Percentiles rank a stretch among this genome's conserved stretches.
Conservation (phyloP, 2,888 invertebrate genomes). For the Chalcis sispes region DNA sequence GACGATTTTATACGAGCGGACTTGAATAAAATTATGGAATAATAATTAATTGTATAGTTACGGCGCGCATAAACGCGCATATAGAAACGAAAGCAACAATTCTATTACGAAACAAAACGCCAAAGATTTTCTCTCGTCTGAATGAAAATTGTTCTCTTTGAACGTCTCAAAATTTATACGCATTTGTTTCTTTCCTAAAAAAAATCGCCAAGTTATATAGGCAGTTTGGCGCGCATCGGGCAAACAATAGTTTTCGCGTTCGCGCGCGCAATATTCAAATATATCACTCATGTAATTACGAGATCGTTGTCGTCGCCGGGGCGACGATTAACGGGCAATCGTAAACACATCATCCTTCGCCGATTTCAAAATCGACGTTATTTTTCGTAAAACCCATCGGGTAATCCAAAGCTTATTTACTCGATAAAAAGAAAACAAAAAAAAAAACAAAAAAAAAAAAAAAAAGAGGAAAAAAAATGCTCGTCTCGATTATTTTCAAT, state of each 20-base stretch:
- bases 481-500: too few relatives aligned
- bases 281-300: conserved; percentile 6
- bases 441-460: background rate
- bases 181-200: background rate
- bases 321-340: background rate
- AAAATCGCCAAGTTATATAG: background rate
- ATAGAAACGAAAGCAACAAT: too few relatives aligned
- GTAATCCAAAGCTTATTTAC: background rate
- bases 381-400: background rate
- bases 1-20: too few relatives aligned
- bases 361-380: background rate
- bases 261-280: background rate
- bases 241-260: background rate
- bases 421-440: background rate
- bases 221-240: background rate
- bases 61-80: too few relatives aligned
- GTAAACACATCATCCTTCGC: background rate
- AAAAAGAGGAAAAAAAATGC: too few relatives aligned
- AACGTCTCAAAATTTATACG: conserved; percentile 19
- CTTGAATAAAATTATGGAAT: too few relatives aligned
- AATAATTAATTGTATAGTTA: too few relatives aligned
- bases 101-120: too few relatives aligned
- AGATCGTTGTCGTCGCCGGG: background rate
- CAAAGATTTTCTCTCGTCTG: too few relatives aligned
- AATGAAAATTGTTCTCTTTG: too few relatives aligned